These are phyloP conservation scores for Colletes collaris DNA, from an alignment of 2,888 invertebrate genomes.

Conservation along the genomic window DNA sequence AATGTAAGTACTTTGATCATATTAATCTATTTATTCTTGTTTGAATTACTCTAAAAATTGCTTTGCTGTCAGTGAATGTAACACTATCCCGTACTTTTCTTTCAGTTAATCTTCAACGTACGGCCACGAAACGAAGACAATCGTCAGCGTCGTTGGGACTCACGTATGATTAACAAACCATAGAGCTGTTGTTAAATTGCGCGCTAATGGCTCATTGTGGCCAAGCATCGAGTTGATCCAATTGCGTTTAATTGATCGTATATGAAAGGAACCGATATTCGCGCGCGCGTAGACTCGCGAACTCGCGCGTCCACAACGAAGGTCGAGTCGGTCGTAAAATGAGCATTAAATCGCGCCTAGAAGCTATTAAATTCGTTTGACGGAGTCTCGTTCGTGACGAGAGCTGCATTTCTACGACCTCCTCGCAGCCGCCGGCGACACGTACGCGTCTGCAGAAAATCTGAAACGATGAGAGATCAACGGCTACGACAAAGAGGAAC, in stretches of 20 bases:
- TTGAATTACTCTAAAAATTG: too few relatives aligned
- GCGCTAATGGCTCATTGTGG: slow-evolving; percentile 51
- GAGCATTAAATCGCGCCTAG: slow-evolving; percentile 11
- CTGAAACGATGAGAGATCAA: background rate
- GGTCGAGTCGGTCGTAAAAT: slow-evolving; percentile 29
- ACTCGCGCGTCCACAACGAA: slow-evolving; percentile 31
- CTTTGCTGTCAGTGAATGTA: too few relatives aligned
- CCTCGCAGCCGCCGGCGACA: background rate
- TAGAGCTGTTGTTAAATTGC: slow-evolving; percentile 34
- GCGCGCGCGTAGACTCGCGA: slow-evolving; percentile 27
- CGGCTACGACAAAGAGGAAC: background rate
- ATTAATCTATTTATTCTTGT: too few relatives aligned
- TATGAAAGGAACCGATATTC: slow-evolving; percentile 50
- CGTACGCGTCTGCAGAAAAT: background rate
- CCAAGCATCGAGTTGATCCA: slow-evolving; percentile 60
- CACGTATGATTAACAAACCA: background rate
- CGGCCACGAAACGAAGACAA: background rate
- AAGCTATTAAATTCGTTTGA: slow-evolving; percentile 18
- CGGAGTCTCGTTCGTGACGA: background rate
- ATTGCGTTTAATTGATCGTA: slow-evolving; percentile 66
- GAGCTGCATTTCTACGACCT: background rate
- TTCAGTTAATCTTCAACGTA: background rate
- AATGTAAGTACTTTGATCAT: too few relatives aligned
- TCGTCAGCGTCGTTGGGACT: background rate
- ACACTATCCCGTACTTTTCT: background rate